These are phyloP conservation scores for Drosophila tristis DNA, from an alignment of 1,140 invertebrate genomes.

Conservation along the genomic window DNA sequence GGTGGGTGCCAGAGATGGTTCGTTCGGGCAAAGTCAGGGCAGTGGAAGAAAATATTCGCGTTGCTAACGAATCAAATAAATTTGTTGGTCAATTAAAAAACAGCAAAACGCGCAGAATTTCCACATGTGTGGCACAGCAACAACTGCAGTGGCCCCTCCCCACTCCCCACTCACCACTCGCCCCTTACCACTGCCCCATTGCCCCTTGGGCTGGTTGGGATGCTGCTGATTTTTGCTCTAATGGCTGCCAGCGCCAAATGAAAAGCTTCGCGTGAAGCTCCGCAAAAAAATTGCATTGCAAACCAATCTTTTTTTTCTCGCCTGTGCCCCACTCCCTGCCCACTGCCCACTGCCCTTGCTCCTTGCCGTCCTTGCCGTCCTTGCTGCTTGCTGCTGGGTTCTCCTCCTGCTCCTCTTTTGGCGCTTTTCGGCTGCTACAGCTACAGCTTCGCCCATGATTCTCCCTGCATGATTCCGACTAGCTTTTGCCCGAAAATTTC, in stretches of 20 bases:
- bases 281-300: slow-evolving; percentile 67
- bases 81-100: slow-evolving; percentile 83
- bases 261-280: slow-evolving; percentile 65
- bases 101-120: slow-evolving; percentile 82
- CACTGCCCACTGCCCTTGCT: slow-evolving; percentile 10
- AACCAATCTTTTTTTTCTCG: slow-evolving; percentile 61
- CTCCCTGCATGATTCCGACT: slow-evolving; percentile 40
- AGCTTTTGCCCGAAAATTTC: slow-evolving; percentile 70
- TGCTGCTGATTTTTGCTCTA: slow-evolving; percentile 79
- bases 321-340: too few species aligned
- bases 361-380: slow-evolving; percentile 20
- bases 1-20: too few species aligned
- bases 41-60: slow-evolving; percentile 59
- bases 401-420: slow-evolving; percentile 53
- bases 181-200: neutral
- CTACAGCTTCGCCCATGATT: slow-evolving; percentile 28
- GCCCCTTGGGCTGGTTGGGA: slow-evolving; percentile 21
- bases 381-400: too few species aligned
- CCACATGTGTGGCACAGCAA: slow-evolving; percentile 74
- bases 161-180: neutral
- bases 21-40: slow-evolving; percentile 21
- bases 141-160: slow-evolving; percentile 7
- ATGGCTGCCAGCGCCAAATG: slow-evolving; percentile 78
- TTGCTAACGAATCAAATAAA: slow-evolving; percentile 82
- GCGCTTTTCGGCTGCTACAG: slow-evolving; percentile 11